These are phyloP conservation scores for Phrynosoma blainvillii DNA, from an alignment of 2,113 vertebrate species.

Conservation along the genomic window DNA sequence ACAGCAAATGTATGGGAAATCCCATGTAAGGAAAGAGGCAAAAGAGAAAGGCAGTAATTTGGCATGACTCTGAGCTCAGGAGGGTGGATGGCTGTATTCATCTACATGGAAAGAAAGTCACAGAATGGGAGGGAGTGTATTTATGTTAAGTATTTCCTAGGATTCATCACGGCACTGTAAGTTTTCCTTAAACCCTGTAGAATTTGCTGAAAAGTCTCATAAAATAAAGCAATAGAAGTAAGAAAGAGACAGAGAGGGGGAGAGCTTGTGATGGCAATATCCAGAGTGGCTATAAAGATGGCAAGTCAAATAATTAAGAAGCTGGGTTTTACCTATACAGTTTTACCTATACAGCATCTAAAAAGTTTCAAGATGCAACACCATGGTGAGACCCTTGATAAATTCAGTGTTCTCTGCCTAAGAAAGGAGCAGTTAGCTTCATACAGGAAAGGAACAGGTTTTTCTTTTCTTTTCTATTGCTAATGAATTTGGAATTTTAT, in stretches of 20 bases:
- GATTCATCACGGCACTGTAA: neutral
- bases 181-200: neutral
- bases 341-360: too few relatives aligned
- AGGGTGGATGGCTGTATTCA: neutral
- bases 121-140: neutral
- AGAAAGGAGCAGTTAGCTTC: too few relatives aligned
- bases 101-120: neutral
- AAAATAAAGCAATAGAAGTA: too few relatives aligned
- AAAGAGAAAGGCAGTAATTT: accelerated
- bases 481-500: too few relatives aligned
- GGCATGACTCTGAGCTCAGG: accelerated
- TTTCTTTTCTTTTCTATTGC: too few relatives aligned
- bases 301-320: too few relatives aligned
- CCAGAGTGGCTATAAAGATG: too few relatives aligned
- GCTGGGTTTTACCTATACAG: too few relatives aligned
- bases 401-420: too few relatives aligned
- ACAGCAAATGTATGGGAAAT: accelerated
- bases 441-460: too few relatives aligned
- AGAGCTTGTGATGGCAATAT: neutral
- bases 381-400: too few relatives aligned
- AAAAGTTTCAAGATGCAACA: too few relatives aligned
- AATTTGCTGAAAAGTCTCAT: neutral
- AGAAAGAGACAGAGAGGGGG: neutral
- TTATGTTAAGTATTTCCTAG: neutral
- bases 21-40: neutral